A percentile compares a stretch with the other conserved stretches of the same genome.
Evolutionary conservation across 2,113 vertebrate genomes (phyloP).

Genomic region (Origma solitaria): DNA sequence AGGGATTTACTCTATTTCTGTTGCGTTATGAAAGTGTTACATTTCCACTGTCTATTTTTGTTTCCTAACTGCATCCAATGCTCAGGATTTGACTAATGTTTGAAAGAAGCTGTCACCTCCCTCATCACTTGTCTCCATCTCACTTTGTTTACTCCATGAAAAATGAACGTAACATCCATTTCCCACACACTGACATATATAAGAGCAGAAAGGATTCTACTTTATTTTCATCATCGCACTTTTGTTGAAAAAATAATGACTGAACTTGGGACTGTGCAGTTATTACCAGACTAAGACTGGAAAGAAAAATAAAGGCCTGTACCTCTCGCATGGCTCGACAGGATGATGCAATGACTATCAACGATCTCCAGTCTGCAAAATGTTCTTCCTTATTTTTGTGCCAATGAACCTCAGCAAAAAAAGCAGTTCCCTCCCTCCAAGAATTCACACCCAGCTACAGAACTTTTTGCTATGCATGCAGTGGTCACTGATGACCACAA

Average conservation of each 20-base stretch:
- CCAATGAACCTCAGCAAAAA: not conserved
- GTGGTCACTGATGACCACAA: not conserved
- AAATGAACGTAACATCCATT: not conserved
- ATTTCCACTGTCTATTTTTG: not conserved
- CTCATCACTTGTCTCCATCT: not conserved
- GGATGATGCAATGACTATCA: not conserved
- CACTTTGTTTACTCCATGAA: not conserved
- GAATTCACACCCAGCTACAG: not conserved
- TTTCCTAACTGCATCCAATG: not conserved
- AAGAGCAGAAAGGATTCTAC: not conserved
- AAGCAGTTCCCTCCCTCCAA: slow-evolving; percentile 15
- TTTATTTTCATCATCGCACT: not conserved
- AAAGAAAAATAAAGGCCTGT: not conserved
- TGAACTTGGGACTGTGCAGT: not conserved
- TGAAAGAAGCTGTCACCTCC: not conserved
- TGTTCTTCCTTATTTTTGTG: not conserved
- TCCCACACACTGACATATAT: not conserved
- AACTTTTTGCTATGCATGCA: not conserved
- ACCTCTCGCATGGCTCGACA: not conserved
- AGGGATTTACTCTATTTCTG: not conserved
- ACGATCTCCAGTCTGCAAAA: not conserved
- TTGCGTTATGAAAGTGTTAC: not conserved
- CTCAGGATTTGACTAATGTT: not conserved
- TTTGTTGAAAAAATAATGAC: not conserved
- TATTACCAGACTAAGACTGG: not conserved